A percentile compares a stretch with the other conserved stretches of the same genome.
Conservation (phyloP, 2,888 invertebrate species). For the Subacronicta megacephala region DNA sequence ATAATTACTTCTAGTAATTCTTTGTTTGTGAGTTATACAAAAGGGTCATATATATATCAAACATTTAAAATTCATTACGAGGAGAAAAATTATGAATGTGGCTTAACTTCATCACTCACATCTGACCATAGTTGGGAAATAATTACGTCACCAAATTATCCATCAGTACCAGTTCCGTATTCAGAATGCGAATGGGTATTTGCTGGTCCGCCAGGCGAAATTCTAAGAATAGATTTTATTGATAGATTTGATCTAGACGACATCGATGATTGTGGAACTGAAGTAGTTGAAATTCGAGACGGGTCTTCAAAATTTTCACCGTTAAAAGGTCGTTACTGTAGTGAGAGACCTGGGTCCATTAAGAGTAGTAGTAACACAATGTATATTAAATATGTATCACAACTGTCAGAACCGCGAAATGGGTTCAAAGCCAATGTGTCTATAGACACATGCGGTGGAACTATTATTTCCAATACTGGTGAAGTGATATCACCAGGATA, state of each 20-base stretch:
- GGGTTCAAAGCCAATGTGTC: constrained; percentile 93
- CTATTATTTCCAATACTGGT: constrained; percentile 90
- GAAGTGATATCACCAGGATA: constrained; percentile 92
- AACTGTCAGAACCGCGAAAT: constrained; percentile 91
- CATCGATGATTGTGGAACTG: constrained; percentile 75
- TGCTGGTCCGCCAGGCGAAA: constrained; percentile 92
- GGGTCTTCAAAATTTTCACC: constrained; percentile 93
- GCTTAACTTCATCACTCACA: constrained; percentile 90
- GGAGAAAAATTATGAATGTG: constrained; percentile 92
- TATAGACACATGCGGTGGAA: constrained; percentile 91
- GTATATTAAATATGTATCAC: constrained; percentile 92
- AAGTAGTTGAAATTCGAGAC: constrained; percentile 95
- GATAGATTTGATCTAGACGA: constrained; percentile 92
- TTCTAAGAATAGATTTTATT: constrained; percentile 93
- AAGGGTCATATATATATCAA: constrained; percentile 53
- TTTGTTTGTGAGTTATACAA: constrained; percentile 68
- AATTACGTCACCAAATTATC: constrained; percentile 95
- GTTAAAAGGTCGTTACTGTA: constrained; percentile 91
- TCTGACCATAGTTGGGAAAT: constrained; percentile 81
- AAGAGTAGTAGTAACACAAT: constrained; percentile 91
- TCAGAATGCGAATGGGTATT: constrained; percentile 96
- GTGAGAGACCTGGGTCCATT: constrained; percentile 90
- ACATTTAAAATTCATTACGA: constrained; percentile 87
- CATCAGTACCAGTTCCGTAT: constrained; percentile 93
- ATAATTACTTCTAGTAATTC: constrained; percentile 91